Evolutionary conservation across 2,113 vertebrate genomes (phyloP), one percentile per base, ranked within the genome.

Genomic region (Lasiurus cinereus): DNA sequence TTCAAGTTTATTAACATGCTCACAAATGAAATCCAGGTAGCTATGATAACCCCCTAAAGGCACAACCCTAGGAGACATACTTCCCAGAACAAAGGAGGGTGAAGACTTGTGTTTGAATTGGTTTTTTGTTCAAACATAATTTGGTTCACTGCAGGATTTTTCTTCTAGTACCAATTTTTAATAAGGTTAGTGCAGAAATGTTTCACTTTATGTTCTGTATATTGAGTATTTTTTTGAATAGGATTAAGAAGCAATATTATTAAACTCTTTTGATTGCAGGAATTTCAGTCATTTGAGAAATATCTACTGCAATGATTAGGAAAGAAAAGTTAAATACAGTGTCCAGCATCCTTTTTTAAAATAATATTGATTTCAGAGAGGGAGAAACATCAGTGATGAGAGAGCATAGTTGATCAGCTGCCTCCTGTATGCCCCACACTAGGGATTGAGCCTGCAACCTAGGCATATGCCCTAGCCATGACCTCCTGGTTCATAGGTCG

Each of bases 91-190:
- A 82, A 48, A 74, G 4, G 18, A 73, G 19, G 6, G 10, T 39
- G 4, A 67, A 74, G 16, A 62, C 31, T 29, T 29, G 1, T 64
- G 33, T 66, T 54, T 56, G 21, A 74, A 72, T 48, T 72, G 18
- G 9, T 77, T 90, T 31, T 95, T 95, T 84, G 54, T 74, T 6
- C 9, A 76, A 82, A 77, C 52, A 77, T 27, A 90, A 1, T 85
- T 85, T 33, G 48, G 11, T 62, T 36, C 16, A 66, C 39, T 46
- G 52, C 76, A 15, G 31, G 15, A 19, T 86, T 89, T 94, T 52
- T 73, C 56, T 92, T 76, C 52, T 39, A 62, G 59, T 80, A 36
- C 16, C 18, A 56, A 18, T 59, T 95, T 85, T 83, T 88, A 91
- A 66, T 78, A 56, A 43, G n/a, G 2, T 50, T 84, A 91, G 27